A percentile compares a stretch with the other conserved stretches of the same genome.
Evolutionary conservation across 2,797 vertebrate species (phyloP).

Genomic region (Lepilemur septentrionalis): DNA sequence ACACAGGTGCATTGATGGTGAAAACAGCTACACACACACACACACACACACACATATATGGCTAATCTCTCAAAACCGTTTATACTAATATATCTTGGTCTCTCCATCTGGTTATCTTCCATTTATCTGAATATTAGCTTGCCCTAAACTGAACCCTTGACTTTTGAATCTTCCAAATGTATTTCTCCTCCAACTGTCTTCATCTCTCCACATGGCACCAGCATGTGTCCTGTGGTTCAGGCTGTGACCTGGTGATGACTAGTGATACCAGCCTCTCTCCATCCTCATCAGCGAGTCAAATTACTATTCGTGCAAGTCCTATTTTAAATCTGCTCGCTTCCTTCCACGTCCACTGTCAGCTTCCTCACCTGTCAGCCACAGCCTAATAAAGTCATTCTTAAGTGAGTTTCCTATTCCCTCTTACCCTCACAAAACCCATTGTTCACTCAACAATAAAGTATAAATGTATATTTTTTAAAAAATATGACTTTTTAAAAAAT

Average conservation of each 20-base stretch:
- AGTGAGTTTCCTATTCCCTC: neutral
- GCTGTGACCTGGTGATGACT: neutral
- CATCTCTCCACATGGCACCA: neutral
- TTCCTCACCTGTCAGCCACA: neutral
- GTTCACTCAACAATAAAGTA: neutral
- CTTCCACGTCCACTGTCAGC: neutral
- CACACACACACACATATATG: no score
- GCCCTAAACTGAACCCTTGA: neutral
- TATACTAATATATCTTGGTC: neutral
- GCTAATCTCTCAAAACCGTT: neutral
- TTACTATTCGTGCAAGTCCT: neutral
- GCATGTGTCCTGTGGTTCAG: neutral
- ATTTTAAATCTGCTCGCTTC: neutral
- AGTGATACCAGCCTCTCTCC: neutral
- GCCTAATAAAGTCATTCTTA: neutral
- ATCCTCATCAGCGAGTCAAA: neutral
- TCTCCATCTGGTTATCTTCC: neutral
- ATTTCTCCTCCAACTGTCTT: neutral
- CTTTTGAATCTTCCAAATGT: neutral
- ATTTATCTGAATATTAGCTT: neutral
- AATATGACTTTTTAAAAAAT: neutral
- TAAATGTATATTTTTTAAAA: no score
- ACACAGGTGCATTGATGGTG: neutral
- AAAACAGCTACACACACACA: no score
- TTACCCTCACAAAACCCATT: neutral